Evolutionary conservation across 2,888 invertebrate genomes (phyloP).

Genomic region (Lithophane leautieri): DNA sequence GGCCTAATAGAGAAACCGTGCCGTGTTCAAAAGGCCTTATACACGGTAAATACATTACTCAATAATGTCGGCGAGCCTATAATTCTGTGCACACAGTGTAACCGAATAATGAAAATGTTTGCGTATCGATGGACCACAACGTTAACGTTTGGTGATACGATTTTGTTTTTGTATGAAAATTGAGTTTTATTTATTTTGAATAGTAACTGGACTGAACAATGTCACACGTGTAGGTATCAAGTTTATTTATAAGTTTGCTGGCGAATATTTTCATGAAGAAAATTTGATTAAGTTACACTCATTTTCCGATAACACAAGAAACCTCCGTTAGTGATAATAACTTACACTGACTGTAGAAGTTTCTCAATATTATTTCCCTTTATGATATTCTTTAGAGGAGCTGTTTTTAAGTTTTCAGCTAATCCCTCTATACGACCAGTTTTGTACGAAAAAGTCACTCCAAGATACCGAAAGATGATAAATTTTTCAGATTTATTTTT

Average conservation of each 20-base stretch:
- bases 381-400: not conserved
- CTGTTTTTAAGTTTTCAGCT: too few relatives aligned
- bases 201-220: too few relatives aligned
- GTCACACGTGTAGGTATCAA: not conserved
- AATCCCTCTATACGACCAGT: too few relatives aligned
- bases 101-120: not conserved
- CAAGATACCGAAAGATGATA: not conserved
- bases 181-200: not conserved
- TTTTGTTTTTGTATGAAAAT: not conserved
- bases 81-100: not conserved
- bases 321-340: not conserved
- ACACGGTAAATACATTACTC: slow-evolving; percentile 18
- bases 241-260: too few relatives aligned
- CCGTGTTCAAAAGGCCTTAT: not conserved
- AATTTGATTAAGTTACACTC: not conserved
- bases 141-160: not conserved
- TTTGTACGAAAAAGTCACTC: not conserved
- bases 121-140: not conserved
- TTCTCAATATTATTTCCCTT: not conserved
- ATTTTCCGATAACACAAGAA: not conserved
- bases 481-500: slow-evolving; percentile 2
- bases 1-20: too few relatives aligned
- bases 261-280: not conserved
- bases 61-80: not conserved
- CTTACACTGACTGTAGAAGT: not conserved